Evolutionary conservation across 2,797 vertebrate species (phyloP), one percentile per base, ranked within the genome.

Genomic region (Dendrocincla tyrannina): DNA sequence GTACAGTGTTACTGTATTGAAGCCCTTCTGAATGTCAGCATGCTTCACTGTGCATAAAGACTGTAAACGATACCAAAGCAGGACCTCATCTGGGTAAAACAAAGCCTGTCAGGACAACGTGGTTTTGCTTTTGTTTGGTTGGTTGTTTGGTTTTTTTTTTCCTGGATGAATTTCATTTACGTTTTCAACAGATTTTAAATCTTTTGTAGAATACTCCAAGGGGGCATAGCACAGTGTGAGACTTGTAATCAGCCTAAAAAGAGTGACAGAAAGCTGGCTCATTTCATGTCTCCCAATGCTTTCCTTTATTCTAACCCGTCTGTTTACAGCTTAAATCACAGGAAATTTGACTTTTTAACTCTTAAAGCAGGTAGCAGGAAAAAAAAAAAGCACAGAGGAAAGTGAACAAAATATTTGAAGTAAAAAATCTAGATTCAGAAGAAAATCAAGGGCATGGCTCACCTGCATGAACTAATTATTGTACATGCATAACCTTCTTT

Each of bases 211-310:
- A 93, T 90, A 69, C 85, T 95, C 93, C 79, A 85, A 95, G 77
- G 88, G 66, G 2, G 5, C 81, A 90, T n/a, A 83, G 59, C 90
- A 50, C 73, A 89, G 86, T 82, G 66, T 88, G 92, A 96, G 47
- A 80, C 70, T 96, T 97, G 37, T 94, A 96, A 95, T 97, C 92
- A 97, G 85, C 89, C 85, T 93, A 76, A 69, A 90, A 85, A 94
- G 80, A 95, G 35, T 96, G 95, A 96, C 93, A 97, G 95, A 93
- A 95, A 92, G 25, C 89, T 97, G 97, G 95, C 91, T 95, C 91
- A 62, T 96, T 96, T 85, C 30, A 68, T 88, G 91, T 93, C 60
- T 94, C 84, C 90, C 60, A 74, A 42, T 63, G 78, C 76, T 69
- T 95, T 89, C 84, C 70, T 96, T 97, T 97, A 91, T 97, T 79